A percentile compares a stretch with the other conserved stretches of the same genome.
phyloP scores from a whole-genome alignment of 2,797 vertebrate species.

The Phalloptychus januarius region DNA sequence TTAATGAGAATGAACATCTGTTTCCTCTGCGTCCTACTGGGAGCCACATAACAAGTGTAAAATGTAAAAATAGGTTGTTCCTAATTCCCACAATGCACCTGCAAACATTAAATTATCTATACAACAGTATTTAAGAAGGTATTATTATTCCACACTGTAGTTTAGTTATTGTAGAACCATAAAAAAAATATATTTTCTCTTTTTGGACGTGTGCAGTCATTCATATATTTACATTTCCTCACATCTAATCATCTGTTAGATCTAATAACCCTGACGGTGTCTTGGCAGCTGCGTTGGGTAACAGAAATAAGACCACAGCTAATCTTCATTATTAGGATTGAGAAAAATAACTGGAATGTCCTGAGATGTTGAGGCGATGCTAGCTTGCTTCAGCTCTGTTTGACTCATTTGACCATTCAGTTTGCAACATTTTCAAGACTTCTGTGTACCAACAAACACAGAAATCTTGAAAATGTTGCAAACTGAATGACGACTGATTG shows the following conservation, averaged over 20 bases:
- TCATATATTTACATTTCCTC: neutral
- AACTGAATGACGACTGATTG: no score
- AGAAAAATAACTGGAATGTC: neutral
- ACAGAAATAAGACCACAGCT: neutral
- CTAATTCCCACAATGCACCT: conserved; percentile 24
- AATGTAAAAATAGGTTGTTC: conserved; percentile 56
- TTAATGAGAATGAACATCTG: conserved; percentile 74
- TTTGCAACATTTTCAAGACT: neutral
- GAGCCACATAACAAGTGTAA: conserved; percentile 57
- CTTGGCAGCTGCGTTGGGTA: neutral
- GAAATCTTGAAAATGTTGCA: no score
- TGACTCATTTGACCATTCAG: neutral
- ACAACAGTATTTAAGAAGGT: neutral
- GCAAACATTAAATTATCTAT: conserved; percentile 1
- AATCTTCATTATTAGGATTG: neutral
- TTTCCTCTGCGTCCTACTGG: conserved; percentile 45
- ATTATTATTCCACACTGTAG: neutral
- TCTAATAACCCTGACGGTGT: neutral
- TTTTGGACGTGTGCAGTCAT: neutral
- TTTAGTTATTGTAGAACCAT: neutral
- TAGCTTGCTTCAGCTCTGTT: neutral
- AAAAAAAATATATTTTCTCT: neutral
- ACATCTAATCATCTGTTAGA: neutral
- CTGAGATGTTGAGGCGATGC: neutral
- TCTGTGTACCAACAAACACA: neutral